These are phyloP conservation scores for Zygothrica quintamaculata DNA, from an alignment of 2,888 invertebrate species.

Conservation along the genomic window DNA sequence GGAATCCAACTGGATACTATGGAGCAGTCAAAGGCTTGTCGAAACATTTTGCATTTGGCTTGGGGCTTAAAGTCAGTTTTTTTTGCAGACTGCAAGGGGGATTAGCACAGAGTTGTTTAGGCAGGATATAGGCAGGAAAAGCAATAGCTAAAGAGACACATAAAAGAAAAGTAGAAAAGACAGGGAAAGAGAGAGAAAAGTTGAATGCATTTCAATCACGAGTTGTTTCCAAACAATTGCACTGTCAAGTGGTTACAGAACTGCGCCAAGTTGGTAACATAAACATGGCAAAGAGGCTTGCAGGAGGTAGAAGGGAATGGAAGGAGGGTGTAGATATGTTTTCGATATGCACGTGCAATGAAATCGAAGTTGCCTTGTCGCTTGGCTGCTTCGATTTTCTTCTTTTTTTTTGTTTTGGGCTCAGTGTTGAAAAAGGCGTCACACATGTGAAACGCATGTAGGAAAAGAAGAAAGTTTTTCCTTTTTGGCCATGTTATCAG, in stretches of 20 bases:
- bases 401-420: too few relatives aligned
- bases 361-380: slow-evolving; percentile 61
- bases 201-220: slow-evolving; percentile 66
- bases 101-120: background rate
- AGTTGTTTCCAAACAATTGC: slow-evolving; percentile 83
- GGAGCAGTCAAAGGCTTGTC: too few relatives aligned
- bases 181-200: slow-evolving; percentile 12
- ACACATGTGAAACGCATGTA: slow-evolving; percentile 62
- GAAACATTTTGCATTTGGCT: too few relatives aligned
- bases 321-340: background rate
- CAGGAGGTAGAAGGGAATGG: background rate
- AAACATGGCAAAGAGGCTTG: slow-evolving; percentile 28
- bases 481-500: slow-evolving; percentile 75
- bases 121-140: background rate
- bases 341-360: slow-evolving; percentile 70
- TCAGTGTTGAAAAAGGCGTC: slow-evolving; percentile 65
- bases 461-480: too few relatives aligned
- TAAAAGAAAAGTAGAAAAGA: background rate
- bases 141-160: background rate
- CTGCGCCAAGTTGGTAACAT: slow-evolving; percentile 55
- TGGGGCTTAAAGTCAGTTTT: too few relatives aligned
- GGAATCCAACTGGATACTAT: too few relatives aligned
- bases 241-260: slow-evolving; percentile 82
- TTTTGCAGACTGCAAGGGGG: too few relatives aligned
- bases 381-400: too few relatives aligned